Conservation (phyloP, 2,113 vertebrate species). For the Malurus elegans region DNA sequence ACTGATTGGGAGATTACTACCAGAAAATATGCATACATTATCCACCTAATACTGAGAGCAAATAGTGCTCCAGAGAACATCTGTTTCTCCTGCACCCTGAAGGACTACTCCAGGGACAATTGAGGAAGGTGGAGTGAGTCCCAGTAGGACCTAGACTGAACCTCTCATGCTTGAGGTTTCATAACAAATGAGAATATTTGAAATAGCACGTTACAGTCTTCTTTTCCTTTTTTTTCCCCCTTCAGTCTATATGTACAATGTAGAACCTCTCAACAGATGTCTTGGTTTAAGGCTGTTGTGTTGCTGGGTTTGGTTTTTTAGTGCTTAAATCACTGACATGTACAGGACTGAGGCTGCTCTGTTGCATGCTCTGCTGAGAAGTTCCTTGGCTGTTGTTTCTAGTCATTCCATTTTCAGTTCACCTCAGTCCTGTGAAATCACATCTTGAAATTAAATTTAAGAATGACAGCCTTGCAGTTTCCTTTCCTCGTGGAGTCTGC, state of each 20-base stretch:
- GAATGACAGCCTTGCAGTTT: not conserved
- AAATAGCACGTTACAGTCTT: not conserved
- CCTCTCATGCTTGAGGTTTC: not conserved
- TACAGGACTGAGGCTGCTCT: not conserved
- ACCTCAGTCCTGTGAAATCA: not conserved
- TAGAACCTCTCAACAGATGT: not conserved
- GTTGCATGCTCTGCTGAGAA: not conserved
- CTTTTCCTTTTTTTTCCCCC: fast-evolving
- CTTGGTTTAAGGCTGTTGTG: not conserved
- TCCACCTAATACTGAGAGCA: not conserved
- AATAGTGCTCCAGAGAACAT: not conserved
- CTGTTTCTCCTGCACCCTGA: not conserved
- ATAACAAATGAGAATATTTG: not conserved
- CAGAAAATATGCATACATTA: not conserved
- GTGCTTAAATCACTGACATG: not conserved
- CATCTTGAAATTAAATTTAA: not conserved
- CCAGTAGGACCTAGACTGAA: not conserved
- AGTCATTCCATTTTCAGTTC: not conserved
- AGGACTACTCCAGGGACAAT: not conserved
- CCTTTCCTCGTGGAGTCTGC: not conserved
- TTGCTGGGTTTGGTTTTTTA: not conserved
- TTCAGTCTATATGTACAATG: not conserved
- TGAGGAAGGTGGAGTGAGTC: not conserved
- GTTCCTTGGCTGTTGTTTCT: not conserved
- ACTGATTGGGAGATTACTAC: constrained; percentile 38